Conservation (phyloP, 2,888 invertebrate species). For the Fragum whitleyi region DNA sequence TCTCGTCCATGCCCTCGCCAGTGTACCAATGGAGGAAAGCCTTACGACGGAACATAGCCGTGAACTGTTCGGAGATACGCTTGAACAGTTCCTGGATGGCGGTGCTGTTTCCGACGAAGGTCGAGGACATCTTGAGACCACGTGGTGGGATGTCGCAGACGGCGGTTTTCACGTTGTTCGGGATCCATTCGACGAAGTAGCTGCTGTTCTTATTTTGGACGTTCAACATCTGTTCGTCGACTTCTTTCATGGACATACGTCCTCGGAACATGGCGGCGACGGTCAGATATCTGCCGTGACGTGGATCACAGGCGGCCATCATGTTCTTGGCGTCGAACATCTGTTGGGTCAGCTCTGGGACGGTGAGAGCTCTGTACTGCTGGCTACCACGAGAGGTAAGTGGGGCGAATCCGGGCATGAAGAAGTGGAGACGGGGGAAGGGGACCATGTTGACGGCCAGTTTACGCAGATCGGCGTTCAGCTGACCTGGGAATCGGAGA, state of each 20-base stretch:
- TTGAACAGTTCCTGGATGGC: constrained; percentile 82
- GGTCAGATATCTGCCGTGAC: constrained; percentile 81
- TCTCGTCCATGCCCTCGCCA: constrained; percentile 98
- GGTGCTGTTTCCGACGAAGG: constrained; percentile 90
- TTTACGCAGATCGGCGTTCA: constrained; percentile 69
- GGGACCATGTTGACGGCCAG: constrained; percentile 91
- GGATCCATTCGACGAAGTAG: constrained; percentile 95
- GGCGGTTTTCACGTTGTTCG: constrained; percentile 96
- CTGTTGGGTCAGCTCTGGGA: constrained; percentile 94
- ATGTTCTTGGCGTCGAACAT: constrained; percentile 97
- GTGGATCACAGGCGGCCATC: constrained; percentile 82
- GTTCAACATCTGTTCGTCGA: constrained; percentile 96
- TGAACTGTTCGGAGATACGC: constrained; percentile 86
- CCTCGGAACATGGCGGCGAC: constrained; percentile 84
- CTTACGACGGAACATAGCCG: constrained; percentile 97
- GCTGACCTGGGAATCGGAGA: constrained; percentile 72
- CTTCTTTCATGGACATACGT: constrained; percentile 88
- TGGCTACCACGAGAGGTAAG: constrained; percentile 95
- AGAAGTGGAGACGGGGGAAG: constrained; percentile 96
- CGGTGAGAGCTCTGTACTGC: constrained; percentile 89
- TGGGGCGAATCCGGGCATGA: constrained; percentile 95
- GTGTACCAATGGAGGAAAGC: constrained; percentile 99
- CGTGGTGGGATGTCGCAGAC: constrained; percentile 96
- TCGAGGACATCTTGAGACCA: constrained; percentile 95
- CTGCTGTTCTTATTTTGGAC: constrained; percentile 97